Conservation (phyloP, 2,113 vertebrate species). For the Mohoua ochrocephala region DNA sequence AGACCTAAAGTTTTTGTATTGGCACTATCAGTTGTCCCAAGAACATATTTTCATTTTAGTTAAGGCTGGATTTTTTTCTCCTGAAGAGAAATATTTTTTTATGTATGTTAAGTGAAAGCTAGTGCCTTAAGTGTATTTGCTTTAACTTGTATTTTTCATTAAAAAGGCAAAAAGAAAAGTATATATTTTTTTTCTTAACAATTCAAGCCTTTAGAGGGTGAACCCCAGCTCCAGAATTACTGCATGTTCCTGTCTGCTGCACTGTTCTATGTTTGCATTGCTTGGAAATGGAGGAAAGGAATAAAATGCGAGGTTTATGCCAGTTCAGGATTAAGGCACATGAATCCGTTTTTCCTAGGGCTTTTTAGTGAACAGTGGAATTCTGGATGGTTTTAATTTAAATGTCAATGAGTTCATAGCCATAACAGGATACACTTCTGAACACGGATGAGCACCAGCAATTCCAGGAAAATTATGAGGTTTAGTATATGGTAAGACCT, state of each 20-base stretch:
- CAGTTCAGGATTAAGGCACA: background rate
- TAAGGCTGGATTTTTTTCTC: background rate
- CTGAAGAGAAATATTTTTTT: background rate
- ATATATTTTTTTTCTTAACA: background rate
- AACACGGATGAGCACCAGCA: background rate
- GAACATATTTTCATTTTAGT: background rate
- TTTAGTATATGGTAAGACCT: background rate
- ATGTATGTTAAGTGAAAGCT: background rate
- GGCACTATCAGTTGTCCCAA: background rate
- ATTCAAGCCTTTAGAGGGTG: background rate
- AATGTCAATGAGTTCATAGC: background rate
- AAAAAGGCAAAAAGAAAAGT: background rate
- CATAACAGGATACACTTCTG: background rate
- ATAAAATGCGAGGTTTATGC: background rate
- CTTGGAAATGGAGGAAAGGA: background rate
- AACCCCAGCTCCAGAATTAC: background rate
- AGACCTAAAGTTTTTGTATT: background rate
- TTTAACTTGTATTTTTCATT: background rate
- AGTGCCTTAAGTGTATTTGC: background rate
- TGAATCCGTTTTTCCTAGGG: background rate
- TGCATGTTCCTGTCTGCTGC: background rate
- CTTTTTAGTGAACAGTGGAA: background rate
- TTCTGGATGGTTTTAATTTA: background rate
- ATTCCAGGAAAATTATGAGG: background rate
- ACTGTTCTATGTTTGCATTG: background rate